phyloP scores from a whole-genome alignment of 2,113 vertebrate genomes.

The Triplophysa siluroides region DNA sequence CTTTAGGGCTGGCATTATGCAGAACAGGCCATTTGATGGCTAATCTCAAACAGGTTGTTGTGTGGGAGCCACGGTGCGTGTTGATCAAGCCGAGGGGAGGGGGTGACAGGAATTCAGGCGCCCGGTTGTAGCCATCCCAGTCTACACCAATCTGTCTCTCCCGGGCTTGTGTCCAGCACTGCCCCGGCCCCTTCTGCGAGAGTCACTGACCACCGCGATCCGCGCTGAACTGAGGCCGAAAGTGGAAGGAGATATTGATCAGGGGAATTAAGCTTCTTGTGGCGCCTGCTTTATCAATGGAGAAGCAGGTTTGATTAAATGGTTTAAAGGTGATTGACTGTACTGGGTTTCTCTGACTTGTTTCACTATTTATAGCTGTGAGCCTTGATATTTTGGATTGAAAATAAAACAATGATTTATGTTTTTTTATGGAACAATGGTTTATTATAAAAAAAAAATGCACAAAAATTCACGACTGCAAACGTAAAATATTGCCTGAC shows the following conservation, averaged over 20 bases:
- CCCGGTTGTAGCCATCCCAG: slow-evolving; percentile 41
- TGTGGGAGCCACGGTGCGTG: slow-evolving; percentile 34
- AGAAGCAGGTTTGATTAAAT: slow-evolving; percentile 28
- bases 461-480: too few species aligned
- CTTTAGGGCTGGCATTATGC: slow-evolving; percentile 23
- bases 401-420: too few species aligned
- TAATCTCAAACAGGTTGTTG: slow-evolving; percentile 52
- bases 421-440: too few species aligned
- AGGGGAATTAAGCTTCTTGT: slow-evolving; percentile 36
- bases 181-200: slow-evolving; percentile 26
- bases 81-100: slow-evolving; percentile 46
- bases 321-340: neutral
- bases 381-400: too few species aligned
- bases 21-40: slow-evolving; percentile 26
- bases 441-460: too few species aligned
- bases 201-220: slow-evolving; percentile 41
- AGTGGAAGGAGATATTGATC: slow-evolving; percentile 45
- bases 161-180: slow-evolving; percentile 52
- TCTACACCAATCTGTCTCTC: slow-evolving; percentile 55
- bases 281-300: slow-evolving; percentile 12
- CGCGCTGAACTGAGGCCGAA: slow-evolving; percentile 40
- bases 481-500: too few species aligned
- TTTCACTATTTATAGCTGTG: neutral
- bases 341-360: neutral
- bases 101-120: slow-evolving; percentile 48